Evolutionary conservation across 2,113 vertebrate genomes (phyloP).

Genomic region (Alaudala cheleensis): DNA sequence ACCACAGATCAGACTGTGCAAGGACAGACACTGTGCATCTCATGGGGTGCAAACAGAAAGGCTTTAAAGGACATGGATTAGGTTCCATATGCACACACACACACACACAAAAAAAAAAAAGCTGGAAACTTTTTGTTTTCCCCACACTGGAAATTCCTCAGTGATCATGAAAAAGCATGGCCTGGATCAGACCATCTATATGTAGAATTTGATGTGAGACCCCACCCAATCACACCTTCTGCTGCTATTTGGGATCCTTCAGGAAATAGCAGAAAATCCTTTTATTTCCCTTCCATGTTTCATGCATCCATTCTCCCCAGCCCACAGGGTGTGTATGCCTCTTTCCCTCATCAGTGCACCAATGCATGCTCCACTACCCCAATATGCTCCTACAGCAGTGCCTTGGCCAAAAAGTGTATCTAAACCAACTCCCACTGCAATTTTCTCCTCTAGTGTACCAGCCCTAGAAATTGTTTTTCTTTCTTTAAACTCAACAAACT

Average conservation of each 20-base stretch:
- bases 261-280: not conserved
- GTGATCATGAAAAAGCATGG: not conserved
- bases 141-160: not conserved
- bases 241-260: not conserved
- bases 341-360: not conserved
- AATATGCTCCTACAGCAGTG: not conserved
- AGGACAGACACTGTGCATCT: not conserved
- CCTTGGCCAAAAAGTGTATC: not conserved
- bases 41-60: not conserved
- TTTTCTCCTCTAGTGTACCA: not conserved
- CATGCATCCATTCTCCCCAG: not conserved
- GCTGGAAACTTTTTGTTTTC: not conserved
- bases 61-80: not conserved
- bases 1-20: not conserved
- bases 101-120: not conserved
- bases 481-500: not conserved
- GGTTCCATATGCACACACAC: not conserved
- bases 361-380: not conserved
- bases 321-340: not conserved
- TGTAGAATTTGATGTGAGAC: not conserved
- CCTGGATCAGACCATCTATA: not conserved
- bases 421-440: not conserved
- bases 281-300: not conserved
- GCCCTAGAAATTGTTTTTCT: not conserved
- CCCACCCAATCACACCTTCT: not conserved